Base-by-base conservation (phyloP, 2,888 invertebrate genomes). In the Cheilosia scutellata region DNA sequence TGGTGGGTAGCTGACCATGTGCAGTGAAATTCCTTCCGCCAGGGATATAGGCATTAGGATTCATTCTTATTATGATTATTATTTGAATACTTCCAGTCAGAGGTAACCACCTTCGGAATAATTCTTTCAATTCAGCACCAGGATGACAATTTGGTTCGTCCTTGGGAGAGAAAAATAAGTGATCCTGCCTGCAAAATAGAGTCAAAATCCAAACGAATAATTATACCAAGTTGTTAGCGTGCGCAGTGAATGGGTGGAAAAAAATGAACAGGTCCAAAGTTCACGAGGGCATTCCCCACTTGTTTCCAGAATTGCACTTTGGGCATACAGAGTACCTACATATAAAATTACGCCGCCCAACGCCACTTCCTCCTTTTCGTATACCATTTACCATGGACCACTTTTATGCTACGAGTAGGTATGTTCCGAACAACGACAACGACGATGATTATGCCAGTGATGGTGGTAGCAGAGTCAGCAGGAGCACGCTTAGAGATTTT, bases 271-370 rank as follows among this genome's bases (percentile, higher is more conserved):
- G 71, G 75, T 71, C 51, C 70, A 68, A 31, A 40, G 72, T 66
- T 75, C 71, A 82, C 72, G 47, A 60, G 62, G 66, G 40, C 72
- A 72, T 72, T 72, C 44, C 44, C 29, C 51, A 68, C 72, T 82
- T 76, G 76, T 76, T 82, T 82, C 76, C 66, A 62, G 63, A 72
- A 82, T 72, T 77, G 76, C 82, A 86, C 82, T 82, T 68, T 77
- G 72, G 82, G 72, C 60, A 72, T 76, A 76, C 82, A 62, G 58
- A 51, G 66, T 20, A 20, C 20, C 20, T 55, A 68, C 86, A 82
- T 66, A 68, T 62, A 66, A 72, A 72, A 51, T 62, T 72, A 72
- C 37, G 71, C 25, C 62, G 27, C 13, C 33, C 29, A 37, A 9
- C 37, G 11, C 37, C 31, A 31, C 40, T 20, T 20, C 25, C 5